A percentile compares a stretch with the other conserved stretches of the same genome.
These are phyloP conservation scores for Macrocentrus cingulum DNA, from an alignment of 1,140 invertebrate genomes.

Conservation along the genomic window DNA sequence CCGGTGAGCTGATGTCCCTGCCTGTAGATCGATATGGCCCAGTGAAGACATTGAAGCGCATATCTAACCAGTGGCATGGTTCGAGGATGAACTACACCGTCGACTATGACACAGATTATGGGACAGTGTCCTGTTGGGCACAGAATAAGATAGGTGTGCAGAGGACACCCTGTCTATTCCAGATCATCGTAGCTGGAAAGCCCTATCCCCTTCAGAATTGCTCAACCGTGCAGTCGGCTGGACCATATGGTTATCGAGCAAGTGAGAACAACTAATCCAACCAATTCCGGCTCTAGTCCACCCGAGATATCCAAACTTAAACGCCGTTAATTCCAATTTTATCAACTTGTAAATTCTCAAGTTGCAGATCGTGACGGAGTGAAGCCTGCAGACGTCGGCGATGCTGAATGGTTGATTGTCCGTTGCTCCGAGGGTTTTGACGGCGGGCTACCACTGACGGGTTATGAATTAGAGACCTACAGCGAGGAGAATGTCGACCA, in stretches of 20 bases:
- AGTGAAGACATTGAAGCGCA: neutral
- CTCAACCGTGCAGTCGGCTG: conserved; percentile 62
- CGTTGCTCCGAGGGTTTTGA: conserved; percentile 83
- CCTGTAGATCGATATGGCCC: conserved; percentile 62
- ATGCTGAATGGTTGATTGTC: conserved; percentile 69
- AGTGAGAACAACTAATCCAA: too few relatives aligned
- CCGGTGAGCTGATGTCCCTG: conserved; percentile 76
- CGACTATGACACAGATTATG: conserved; percentile 81
- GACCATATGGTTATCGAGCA: conserved; percentile 46
- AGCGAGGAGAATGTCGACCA: conserved; percentile 48
- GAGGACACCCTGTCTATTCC: conserved; percentile 80
- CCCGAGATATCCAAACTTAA: too few relatives aligned
- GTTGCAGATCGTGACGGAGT: conserved; percentile 61
- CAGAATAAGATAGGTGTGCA: conserved; percentile 78
- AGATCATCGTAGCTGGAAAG: conserved; percentile 66
- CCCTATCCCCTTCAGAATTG: conserved; percentile 87
- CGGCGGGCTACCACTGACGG: conserved; percentile 80
- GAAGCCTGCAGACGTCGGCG: conserved; percentile 75
- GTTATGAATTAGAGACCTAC: conserved; percentile 76
- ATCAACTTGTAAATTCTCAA: neutral
- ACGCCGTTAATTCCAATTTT: too few relatives aligned
- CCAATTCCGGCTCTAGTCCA: too few relatives aligned
- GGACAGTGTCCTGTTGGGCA: conserved; percentile 81
- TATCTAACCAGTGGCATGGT: conserved; percentile 64
- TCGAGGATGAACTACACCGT: conserved; percentile 83